Base-by-base conservation (phyloP, 2,888 invertebrate species). In the Microdon myrmicae region DNA sequence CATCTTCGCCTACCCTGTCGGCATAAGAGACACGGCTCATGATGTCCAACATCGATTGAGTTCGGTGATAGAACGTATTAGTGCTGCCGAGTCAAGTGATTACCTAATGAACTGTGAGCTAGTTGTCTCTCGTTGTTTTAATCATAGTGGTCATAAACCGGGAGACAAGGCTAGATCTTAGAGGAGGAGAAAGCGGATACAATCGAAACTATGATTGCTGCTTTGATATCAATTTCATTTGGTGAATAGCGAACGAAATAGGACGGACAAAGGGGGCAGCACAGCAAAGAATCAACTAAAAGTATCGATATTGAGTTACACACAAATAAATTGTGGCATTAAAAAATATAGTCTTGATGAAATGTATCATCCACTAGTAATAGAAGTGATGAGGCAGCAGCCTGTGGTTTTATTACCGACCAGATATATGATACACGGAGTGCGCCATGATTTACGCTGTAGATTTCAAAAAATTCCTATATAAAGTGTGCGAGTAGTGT, bases 271-370 rank as follows among this genome's bases (percentile, higher is more conserved):
- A 22, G n/a, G 23, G 23, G 20, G 32, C 22, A 8, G 23, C 14
- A 31, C 32, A 16, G 16, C 10, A 16, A 12, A 13, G 54, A 32
- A 14, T 45, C 39, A 38, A 48, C 38, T 38, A 38, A 12, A 3
- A 14, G 12, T 22, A 25, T 48, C 37, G 49, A 41, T 49, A 48
- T 54, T 38, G 37, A 19, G 23, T 39, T 37, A 31, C 53, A 47
- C n/a, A n/a, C n/a, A n/a, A n/a, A n/a, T n/a, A n/a, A n/a, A n/a
- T n/a, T n/a, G n/a, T n/a, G n/a, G n/a, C n/a, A n/a, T n/a, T n/a
- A n/a, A n/a, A n/a, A n/a, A n/a, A n/a, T n/a, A n/a, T n/a, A n/a
- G n/a, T n/a, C n/a, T n/a, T n/a, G n/a, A n/a, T n/a, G n/a, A n/a
- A n/a, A n/a, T n/a, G n/a, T n/a, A n/a, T n/a, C n/a, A n/a, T n/a